These are phyloP conservation scores for Hipparchia semele DNA, from an alignment of 2,888 invertebrate species.

Conservation along the genomic window DNA sequence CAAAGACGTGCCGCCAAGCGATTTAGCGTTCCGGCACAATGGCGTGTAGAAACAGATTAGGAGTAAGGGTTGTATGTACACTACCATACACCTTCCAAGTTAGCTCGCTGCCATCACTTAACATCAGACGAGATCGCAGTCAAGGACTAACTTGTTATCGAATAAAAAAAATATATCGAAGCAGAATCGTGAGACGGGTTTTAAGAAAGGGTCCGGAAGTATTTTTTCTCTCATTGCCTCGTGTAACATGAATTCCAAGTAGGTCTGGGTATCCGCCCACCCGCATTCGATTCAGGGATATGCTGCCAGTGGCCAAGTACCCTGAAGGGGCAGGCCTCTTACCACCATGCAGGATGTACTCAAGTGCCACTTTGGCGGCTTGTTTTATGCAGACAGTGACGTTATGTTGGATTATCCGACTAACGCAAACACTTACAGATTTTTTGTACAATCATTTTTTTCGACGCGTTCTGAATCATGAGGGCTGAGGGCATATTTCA, in stretches of 20 bases:
- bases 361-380: conserved; percentile 31
- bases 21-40: too few species aligned
- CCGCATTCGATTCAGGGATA: conserved; percentile 32
- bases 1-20: background rate
- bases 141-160: too few species aligned
- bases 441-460: background rate
- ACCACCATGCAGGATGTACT: conserved; percentile 37
- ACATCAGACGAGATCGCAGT: too few species aligned
- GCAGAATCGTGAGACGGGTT: background rate
- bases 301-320: conserved; percentile 30
- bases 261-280: conserved; percentile 33
- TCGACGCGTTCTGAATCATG: background rate
- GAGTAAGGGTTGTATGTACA: too few species aligned
- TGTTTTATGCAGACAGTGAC: conserved; percentile 25
- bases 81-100: too few species aligned
- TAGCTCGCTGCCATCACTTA: too few species aligned
- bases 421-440: conserved; percentile 29
- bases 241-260: conserved; percentile 12
- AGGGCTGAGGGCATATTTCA: too few species aligned
- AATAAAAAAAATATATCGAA: background rate
- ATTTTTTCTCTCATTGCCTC: conserved; percentile 1
- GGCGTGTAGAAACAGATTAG: too few species aligned
- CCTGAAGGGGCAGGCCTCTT: conserved; percentile 33
- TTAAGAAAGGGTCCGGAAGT: conserved; percentile 4
- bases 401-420: conserved; percentile 20